Base-by-base conservation (phyloP, 2,797 vertebrate species). In the Halcyon chelicuti region DNA sequence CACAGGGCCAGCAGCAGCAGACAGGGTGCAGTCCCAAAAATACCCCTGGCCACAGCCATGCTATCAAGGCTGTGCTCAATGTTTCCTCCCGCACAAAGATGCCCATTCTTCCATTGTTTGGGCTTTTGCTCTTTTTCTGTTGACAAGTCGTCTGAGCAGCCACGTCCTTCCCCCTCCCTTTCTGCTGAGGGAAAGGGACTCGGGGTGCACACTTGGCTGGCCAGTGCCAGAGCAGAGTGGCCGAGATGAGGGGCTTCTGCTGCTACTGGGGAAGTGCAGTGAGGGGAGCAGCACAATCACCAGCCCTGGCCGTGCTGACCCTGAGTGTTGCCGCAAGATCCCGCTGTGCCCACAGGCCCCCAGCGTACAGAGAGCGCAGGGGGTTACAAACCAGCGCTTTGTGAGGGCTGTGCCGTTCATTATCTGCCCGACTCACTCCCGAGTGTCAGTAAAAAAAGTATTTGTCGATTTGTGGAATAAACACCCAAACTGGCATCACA, bases 371-470 rank as follows among this genome's bases (percentile, higher is more conserved):
- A 9, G 9, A 46, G 11, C 23, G 2, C 26, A 5, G 16, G 4
- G 18, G 6, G 3, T 31, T 23, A 15, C 1, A 1, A 49, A 19
- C 22, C 2, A 0, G 10, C 0, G 1, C 12, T 14, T 62, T 7
- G 4, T 0, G 0, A 81, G 46, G 17, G 12, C 26, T 51, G 14
- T 3, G 5, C 33, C 12, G 10, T 11, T 51, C 1, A 0, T 23
- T 14, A 13, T 33, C 49, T 33, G 33, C 28, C 31, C 3, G 0
- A 25, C 26, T 57, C 42, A 10, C 8, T 15, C 31, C 26, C 7
- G 3, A 75, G 31, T 0, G 12, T 0, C 8, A 5, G 22, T 14
- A 19, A 75, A 61, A 6, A 5, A 31, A 44, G 10, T 29, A 44
- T 35, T 61, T 23, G 13, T 58, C 33, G 14, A 14, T 58, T 21